Base-by-base conservation (phyloP, 2,113 vertebrate genomes). In the Neoarius graeffei region DNA sequence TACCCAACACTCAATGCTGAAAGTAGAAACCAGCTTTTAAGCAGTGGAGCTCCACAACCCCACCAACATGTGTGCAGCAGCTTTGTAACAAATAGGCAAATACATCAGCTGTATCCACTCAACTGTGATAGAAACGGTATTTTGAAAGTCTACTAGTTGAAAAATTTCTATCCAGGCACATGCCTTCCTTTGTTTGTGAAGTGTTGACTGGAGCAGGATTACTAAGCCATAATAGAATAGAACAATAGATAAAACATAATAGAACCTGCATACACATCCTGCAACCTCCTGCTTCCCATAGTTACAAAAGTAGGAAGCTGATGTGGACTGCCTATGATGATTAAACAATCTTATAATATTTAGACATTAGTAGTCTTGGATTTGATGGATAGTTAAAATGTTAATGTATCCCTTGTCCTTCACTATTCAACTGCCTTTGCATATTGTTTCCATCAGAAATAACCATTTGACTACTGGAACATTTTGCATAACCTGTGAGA, bases 241-340 rank as follows among this genome's bases (percentile, higher is more conserved):
- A 81, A 81, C 79, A 81, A 81, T 35, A 35, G 13, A 60, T 9
- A 60, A 74, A 74, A 50, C 42, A 76, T 23, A 52, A 52, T 76
- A 52, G 23, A 35, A 81, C 1, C 17, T 81, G 79, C 23, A 77
- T 17, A 60, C n/a, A 81, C 56, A 81, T 81, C 79, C 79, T 81
- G 27, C 56, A 81, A 35, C 54, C 56, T 60, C 17, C 56, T 1
- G 25, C 54, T 60, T 60, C 56, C 79, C 27, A 23, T 5, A 35
- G 19, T 81, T 81, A 81, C 79, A 81, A 81, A 81, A 60, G 79
- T 17, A 60, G 79, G 56, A 81, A 59, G 79, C 27, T 59, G 59
- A 59, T 5, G n/a, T 59, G 56, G n/a, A 30, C n/a, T 59, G 56
- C 52, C 56, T 60, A 20, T 56, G 54, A 81, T 35, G 27, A 59